phyloP scores from a whole-genome alignment of 1,140 invertebrate species.

The Papilio dardanus region DNA sequence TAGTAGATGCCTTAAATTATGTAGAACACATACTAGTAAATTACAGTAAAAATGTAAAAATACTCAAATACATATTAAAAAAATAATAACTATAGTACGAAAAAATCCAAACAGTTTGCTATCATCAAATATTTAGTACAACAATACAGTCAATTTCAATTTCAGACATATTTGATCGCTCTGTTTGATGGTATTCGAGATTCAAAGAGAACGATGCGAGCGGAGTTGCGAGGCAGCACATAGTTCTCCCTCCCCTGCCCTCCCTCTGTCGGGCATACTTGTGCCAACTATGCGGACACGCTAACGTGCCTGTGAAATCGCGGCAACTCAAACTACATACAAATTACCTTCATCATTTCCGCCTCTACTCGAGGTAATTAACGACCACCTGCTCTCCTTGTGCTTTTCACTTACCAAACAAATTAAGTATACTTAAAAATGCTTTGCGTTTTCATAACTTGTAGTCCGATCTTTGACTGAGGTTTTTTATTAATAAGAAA shows the following conservation, averaged over 20 bases:
- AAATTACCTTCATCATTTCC: constrained; percentile 12
- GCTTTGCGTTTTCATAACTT: neutral
- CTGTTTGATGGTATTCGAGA: neutral
- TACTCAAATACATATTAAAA: too few relatives aligned
- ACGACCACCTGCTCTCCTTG: too few relatives aligned
- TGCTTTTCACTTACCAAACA: too few relatives aligned
- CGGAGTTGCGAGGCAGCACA: neutral
- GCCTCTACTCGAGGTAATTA: neutral
- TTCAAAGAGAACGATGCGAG: neutral
- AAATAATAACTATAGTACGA: neutral
- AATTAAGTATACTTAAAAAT: too few relatives aligned
- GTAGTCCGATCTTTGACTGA: neutral
- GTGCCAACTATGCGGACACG: constrained; percentile 1
- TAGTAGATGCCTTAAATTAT: too few relatives aligned
- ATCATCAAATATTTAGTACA: neutral
- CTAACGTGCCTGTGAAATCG: neutral
- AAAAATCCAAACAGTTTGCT: neutral
- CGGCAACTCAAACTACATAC: neutral
- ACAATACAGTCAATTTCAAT: neutral
- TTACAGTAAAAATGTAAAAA: too few relatives aligned
- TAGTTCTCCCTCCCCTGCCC: neutral
- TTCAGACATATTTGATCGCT: neutral
- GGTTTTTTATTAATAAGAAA: too few relatives aligned
- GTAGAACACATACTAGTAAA: too few relatives aligned
- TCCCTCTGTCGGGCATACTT: neutral